Evolutionary conservation across 2,888 invertebrate genomes (phyloP).

Genomic region (Andrena camellia): DNA sequence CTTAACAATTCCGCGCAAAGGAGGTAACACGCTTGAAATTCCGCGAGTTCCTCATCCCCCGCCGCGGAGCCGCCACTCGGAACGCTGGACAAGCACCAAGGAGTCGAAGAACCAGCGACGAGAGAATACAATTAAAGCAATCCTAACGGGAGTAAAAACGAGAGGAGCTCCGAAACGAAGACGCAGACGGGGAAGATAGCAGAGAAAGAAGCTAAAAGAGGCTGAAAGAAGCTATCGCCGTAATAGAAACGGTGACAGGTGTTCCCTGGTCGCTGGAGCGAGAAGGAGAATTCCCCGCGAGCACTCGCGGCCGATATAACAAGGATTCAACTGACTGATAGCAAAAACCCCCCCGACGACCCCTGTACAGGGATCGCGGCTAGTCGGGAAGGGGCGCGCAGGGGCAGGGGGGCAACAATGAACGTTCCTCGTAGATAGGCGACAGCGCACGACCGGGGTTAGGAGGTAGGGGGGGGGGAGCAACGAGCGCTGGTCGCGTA

Average conservation of each 20-base stretch:
- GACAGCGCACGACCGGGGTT: conserved; percentile 12
- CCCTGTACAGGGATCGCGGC: conserved; percentile 13
- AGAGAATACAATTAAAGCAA: no score
- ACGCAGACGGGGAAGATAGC: not conserved
- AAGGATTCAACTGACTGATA: conserved; percentile 46
- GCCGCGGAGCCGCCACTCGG: no score
- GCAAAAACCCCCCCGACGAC: conserved; percentile 48
- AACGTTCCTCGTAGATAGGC: conserved; percentile 31
- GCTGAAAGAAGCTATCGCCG: conserved; percentile 32
- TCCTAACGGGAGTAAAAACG: no score
- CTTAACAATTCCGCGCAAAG: no score
- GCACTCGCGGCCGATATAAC: conserved; percentile 48
- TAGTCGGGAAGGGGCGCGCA: not conserved
- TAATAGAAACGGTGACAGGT: conserved; percentile 58
- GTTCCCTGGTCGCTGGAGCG: conserved; percentile 14
- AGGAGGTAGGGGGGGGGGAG: not conserved
- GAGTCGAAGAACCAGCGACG: no score
- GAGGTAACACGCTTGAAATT: no score
- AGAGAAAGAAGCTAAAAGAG: not conserved
- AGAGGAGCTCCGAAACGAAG: no score
- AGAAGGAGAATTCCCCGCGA: conserved; percentile 16
- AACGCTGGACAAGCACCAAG: no score
- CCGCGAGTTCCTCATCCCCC: no score
- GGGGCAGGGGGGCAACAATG: conserved; percentile 40
- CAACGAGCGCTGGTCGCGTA: conserved; percentile 25